These are phyloP conservation scores for Porites divaricata DNA, from an alignment of 92 coral and sea anemone genomes.

Conservation along the genomic window DNA sequence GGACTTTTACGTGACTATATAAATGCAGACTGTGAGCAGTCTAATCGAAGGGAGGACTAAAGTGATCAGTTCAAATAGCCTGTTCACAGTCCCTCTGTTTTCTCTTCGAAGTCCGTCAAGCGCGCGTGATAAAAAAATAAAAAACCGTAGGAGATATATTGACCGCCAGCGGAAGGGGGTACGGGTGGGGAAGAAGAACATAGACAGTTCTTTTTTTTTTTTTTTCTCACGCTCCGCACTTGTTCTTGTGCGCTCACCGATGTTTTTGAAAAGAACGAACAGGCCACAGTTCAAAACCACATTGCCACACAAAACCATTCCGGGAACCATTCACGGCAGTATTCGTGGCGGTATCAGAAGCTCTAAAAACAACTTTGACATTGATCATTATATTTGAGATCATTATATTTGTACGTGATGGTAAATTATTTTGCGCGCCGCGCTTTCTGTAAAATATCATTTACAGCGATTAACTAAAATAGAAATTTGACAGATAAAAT, in stretches of 20 bases:
- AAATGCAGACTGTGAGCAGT: constrained; percentile 9
- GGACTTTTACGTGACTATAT: constrained; percentile 14
- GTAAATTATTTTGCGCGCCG: constrained; percentile 10
- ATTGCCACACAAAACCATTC: no score
- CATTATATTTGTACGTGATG: background rate
- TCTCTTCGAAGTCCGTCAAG: no score
- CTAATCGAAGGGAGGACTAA: constrained; percentile 9
- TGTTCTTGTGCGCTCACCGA: background rate
- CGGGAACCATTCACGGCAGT: no score
- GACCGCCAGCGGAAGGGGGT: constrained; percentile 15
- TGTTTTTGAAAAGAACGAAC: constrained; percentile 12
- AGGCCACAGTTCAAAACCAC: constrained; percentile 19
- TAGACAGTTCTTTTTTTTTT: background rate
- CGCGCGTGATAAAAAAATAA: no score
- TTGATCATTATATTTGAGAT: background rate
- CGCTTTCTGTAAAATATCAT: constrained; percentile 14
- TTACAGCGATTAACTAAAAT: constrained; percentile 13
- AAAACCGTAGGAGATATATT: background rate
- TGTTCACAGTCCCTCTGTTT: constrained; percentile 3
- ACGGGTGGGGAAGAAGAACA: constrained; percentile 14
- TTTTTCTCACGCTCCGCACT: background rate
- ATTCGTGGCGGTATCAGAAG: constrained; percentile 11
- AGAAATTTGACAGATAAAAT: constrained; percentile 15
- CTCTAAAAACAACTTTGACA: constrained; percentile 15
- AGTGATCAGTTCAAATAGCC: constrained; percentile 17